These are phyloP conservation scores for Eurytoma adleriae DNA, from an alignment of 2,888 invertebrate species.

Conservation along the genomic window DNA sequence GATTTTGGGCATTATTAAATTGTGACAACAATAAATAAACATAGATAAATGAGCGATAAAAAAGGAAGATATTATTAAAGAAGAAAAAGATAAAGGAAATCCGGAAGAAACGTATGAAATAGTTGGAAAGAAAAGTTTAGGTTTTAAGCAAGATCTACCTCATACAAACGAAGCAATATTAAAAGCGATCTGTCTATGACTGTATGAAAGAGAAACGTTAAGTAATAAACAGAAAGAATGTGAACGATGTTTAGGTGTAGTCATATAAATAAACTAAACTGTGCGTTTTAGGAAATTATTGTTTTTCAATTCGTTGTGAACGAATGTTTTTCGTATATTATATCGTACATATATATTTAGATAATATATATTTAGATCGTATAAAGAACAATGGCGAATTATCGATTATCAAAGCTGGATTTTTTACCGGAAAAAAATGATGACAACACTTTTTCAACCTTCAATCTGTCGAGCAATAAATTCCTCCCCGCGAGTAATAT, in stretches of 20 bases:
- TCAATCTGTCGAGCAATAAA: too few relatives aligned
- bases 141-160: constrained; percentile 71
- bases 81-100: not conserved
- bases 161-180: constrained; percentile 72
- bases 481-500: not conserved
- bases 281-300: constrained; percentile 70
- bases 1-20: constrained; percentile 54
- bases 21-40: constrained; percentile 8
- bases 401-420: constrained; percentile 30
- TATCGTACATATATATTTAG: constrained; percentile 63
- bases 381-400: constrained; percentile 56
- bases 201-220: constrained; percentile 55
- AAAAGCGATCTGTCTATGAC: constrained; percentile 66
- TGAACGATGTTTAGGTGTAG: constrained; percentile 68
- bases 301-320: constrained; percentile 71
- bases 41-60: constrained; percentile 10
- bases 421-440: not conserved
- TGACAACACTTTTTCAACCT: too few relatives aligned
- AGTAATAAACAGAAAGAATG: constrained; percentile 50
- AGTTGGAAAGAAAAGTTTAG: constrained; percentile 61
- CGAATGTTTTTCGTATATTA: constrained; percentile 65
- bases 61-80: constrained; percentile 15
- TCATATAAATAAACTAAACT: constrained; percentile 65
- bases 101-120: constrained; percentile 21
- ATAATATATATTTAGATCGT: constrained; percentile 63